Evolutionary conservation across 2,797 vertebrate species (phyloP), one percentile per base, ranked within the genome.

Genomic region (Tenualosa thibaudeaui): DNA sequence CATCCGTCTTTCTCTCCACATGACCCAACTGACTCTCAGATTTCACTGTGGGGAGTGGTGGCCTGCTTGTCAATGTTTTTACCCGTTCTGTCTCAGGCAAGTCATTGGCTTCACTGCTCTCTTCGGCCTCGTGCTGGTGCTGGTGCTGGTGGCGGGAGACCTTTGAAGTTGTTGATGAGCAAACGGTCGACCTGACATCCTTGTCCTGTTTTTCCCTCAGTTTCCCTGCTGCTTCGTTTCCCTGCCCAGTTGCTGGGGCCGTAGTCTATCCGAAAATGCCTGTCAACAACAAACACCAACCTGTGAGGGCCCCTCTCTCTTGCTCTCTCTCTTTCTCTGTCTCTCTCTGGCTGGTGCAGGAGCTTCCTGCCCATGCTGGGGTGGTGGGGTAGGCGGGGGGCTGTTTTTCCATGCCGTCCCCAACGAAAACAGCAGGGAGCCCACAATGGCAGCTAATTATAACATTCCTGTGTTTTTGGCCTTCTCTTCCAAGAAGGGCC

Each of bases 301-400:
- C 40, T 78, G 15, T 46, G 40, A 78, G 40, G 40, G 71, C 37
- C 50, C 10, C 81, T 81, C 22, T n/a, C 50, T 49, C 22, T 49
- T 12, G 17, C 31, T 71, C 68, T 17, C 68, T 71, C 68, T 71
- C 31, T 71, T 26, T 71, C 31, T 71, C 65, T 40, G 10, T 71
- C 26, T 84, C 50, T 71, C 22, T 50, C 24, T 71, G 37, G 37
- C 56, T 82, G 84, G 84, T 58, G 24, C 13, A 75, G 78, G 68
- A 87, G 56, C 54, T 81, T 87, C 81, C 68, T 85, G 86, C 9
- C 40, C 40, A 19, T 78, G 40, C 37, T 78, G 40, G 58, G 56
- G 60, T 26, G n/a, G 3, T n/a, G n/a, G 22, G 60, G 60, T 24
- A 24, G 62, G 62, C 1, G 15, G 37, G 37, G 17, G 40, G 15